Evolutionary conservation across 2,888 invertebrate species (phyloP).

Genomic region (Hypomecis atomaria): DNA sequence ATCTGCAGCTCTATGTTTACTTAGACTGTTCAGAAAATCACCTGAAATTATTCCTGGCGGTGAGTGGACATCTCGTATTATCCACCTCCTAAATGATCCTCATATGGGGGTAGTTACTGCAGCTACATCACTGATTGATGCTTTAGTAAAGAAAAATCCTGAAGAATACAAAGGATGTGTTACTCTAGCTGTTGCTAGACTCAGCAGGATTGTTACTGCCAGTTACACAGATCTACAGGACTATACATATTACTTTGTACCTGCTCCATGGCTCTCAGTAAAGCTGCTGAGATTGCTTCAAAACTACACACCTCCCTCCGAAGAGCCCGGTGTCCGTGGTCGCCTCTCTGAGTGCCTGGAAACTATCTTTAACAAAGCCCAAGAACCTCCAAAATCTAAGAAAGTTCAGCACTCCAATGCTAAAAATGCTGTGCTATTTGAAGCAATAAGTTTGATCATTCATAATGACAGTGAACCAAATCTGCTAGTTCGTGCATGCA

Average conservation of each 20-base stretch:
- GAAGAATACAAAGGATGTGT: slow-evolving; percentile 99
- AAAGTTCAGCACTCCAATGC: slow-evolving; percentile 99
- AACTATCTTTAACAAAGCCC: slow-evolving; percentile 99
- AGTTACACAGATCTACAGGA: slow-evolving; percentile 99
- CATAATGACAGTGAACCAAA: slow-evolving; percentile 99
- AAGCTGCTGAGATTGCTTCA: slow-evolving; percentile 97
- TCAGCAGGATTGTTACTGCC: slow-evolving; percentile 98
- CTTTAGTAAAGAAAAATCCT: slow-evolving; percentile 98
- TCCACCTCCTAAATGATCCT: slow-evolving; percentile 99
- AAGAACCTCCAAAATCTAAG: slow-evolving; percentile 99
- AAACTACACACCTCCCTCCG: slow-evolving; percentile 99
- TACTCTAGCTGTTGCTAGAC: slow-evolving; percentile 97
- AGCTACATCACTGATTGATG: slow-evolving; percentile 98
- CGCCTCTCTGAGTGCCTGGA: slow-evolving; percentile 98
- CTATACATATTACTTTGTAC: slow-evolving; percentile 99
- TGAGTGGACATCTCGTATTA: slow-evolving; percentile 99
- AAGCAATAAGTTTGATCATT: slow-evolving; percentile 99
- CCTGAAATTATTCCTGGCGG: slow-evolving; percentile 98
- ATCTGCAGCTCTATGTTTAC: slow-evolving; percentile 98
- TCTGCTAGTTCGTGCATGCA: slow-evolving; percentile 98
- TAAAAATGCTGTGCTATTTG: slow-evolving; percentile 99
- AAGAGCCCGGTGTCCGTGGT: slow-evolving; percentile 96
- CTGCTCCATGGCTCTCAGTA: slow-evolving; percentile 99
- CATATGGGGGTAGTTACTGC: slow-evolving; percentile 99
- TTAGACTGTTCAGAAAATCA: slow-evolving; percentile 96